phyloP scores from a whole-genome alignment of 2,888 invertebrate genomes.

The Aporophyla lueneburgensis region DNA sequence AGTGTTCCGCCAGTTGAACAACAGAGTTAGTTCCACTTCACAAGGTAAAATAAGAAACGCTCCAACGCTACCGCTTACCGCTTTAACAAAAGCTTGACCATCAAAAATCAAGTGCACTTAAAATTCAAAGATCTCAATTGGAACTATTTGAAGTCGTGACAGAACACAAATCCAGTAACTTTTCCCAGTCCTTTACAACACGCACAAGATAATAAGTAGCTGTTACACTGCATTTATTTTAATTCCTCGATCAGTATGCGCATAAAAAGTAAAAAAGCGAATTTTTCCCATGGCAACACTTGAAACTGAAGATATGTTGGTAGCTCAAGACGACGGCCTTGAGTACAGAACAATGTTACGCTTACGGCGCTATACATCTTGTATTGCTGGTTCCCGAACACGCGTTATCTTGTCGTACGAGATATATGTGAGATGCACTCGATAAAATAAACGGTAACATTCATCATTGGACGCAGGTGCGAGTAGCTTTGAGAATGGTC shows the following conservation, averaged over 20 bases:
- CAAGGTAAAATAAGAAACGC: conserved; percentile 48
- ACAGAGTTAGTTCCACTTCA: conserved; percentile 38
- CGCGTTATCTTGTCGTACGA: conserved; percentile 65
- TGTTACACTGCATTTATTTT: conserved; percentile 58
- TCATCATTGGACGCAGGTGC: conserved; percentile 49
- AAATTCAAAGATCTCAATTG: conserved; percentile 47
- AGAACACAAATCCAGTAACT: conserved; percentile 42
- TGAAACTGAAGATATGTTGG: conserved; percentile 63
- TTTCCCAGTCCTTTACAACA: conserved; percentile 43
- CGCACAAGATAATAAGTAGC: conserved; percentile 51
- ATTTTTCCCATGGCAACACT: conserved; percentile 56
- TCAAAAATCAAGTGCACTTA: conserved; percentile 40
- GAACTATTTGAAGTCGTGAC: conserved; percentile 35
- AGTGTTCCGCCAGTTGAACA: conserved; percentile 52
- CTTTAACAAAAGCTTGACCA: conserved; percentile 17
- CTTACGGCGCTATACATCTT: conserved; percentile 61
- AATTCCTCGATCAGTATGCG: conserved; percentile 49
- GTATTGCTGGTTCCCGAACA: conserved; percentile 69
- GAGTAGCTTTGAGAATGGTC: conserved; percentile 14
- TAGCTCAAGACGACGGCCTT: conserved; percentile 73
- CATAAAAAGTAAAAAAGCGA: conserved; percentile 44
- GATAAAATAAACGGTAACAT: conserved; percentile 59
- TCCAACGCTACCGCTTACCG: conserved; percentile 38
- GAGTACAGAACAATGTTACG: conserved; percentile 69
- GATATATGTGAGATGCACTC: conserved; percentile 52